Evolutionary conservation across 2,888 invertebrate genomes (phyloP).

Genomic region (Ormyrus nitidulus): DNA sequence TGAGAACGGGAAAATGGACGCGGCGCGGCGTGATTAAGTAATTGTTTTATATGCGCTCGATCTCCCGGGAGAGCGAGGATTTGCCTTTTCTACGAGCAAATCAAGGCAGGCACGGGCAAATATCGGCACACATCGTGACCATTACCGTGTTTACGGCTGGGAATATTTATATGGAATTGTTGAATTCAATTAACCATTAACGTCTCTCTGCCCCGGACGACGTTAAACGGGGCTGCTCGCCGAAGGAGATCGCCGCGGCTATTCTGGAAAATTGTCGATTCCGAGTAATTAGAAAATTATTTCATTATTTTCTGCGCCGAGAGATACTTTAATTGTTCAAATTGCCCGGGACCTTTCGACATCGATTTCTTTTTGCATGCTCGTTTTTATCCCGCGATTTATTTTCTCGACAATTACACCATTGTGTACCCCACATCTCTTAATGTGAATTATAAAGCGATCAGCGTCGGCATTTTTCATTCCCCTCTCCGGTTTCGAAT

Average conservation of each 20-base stretch:
- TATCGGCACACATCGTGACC: neutral
- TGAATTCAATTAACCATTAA: slow-evolving; percentile 39
- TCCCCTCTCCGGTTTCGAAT: no score
- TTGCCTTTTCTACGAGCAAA: slow-evolving; percentile 21
- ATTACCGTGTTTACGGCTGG: slow-evolving; percentile 16
- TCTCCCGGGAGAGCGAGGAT: neutral
- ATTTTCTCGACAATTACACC: slow-evolving; percentile 12
- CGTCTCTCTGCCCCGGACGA: neutral
- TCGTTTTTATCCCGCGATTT: slow-evolving; percentile 26
- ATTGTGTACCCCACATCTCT: neutral
- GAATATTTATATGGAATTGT: slow-evolving; percentile 43
- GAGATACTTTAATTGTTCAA: slow-evolving; percentile 22
- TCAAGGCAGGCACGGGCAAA: neutral
- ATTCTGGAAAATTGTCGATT: slow-evolving; percentile 18
- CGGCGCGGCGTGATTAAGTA: slow-evolving; percentile 44
- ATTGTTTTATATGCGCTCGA: slow-evolving; percentile 48
- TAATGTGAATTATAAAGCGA: slow-evolving; percentile 13
- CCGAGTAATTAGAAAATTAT: slow-evolving; percentile 38
- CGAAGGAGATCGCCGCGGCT: slow-evolving; percentile 25
- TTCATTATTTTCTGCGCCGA: slow-evolving; percentile 29
- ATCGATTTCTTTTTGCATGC: neutral
- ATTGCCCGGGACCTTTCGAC: slow-evolving; percentile 25
- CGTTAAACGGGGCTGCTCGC: neutral
- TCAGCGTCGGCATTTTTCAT: neutral
- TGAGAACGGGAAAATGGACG: slow-evolving; percentile 37